Conservation (phyloP, 30 jellyfish, hydroid and myxozoan species). For the Aurelia coerulea region DNA sequence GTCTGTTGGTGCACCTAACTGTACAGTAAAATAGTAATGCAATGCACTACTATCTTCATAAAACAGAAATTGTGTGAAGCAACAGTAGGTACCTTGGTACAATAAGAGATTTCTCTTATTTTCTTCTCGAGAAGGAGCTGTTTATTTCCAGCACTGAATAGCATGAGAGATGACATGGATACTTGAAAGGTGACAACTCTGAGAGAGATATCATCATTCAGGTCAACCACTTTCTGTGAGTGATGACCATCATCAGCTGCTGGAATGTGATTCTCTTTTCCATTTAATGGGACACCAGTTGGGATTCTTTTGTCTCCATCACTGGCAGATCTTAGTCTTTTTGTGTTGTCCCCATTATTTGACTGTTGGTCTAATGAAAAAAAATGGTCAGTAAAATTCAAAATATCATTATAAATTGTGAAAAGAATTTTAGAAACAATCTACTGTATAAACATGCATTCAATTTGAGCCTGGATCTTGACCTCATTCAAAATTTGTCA, state of each 20-base stretch:
- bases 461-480: no score
- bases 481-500: no score
- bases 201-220: constrained; percentile 74
- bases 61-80: not conserved
- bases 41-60: no score
- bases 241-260: constrained; percentile 9
- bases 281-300: not conserved
- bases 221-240: constrained; percentile 30
- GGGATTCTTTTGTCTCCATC: constrained; percentile 83
- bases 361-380: constrained; percentile 21
- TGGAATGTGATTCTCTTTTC: constrained; percentile 13
- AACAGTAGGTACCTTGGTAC: constrained; percentile 81
- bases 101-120: constrained; percentile 87
- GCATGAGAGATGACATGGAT: constrained; percentile 84
- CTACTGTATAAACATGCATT: no score
- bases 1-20: no score
- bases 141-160: constrained; percentile 87
- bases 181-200: constrained; percentile 85
- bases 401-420: no score
- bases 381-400: not conserved
- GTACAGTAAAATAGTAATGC: no score
- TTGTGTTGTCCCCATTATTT: constrained; percentile 1
- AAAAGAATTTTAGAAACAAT: no score
- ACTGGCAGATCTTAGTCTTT: constrained; percentile 73
- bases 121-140: constrained; percentile 84